Percentiles rank a stretch among this genome's conserved stretches.
Evolutionary conservation across 2,888 invertebrate species (phyloP).

Genomic region (Alviniconcha strummeri): DNA sequence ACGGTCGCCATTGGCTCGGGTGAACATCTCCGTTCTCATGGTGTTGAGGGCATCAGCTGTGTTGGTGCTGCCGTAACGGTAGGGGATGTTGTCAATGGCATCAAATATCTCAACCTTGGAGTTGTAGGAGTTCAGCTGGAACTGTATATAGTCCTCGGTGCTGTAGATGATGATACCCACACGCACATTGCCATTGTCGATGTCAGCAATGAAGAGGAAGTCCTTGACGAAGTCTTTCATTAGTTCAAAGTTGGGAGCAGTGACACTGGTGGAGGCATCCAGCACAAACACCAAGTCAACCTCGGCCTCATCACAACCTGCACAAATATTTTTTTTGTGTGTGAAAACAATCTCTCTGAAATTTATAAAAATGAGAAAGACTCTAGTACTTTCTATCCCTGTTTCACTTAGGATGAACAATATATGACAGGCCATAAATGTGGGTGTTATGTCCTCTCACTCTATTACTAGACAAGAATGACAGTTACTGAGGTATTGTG

Average conservation of each 20-base stretch:
- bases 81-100: slow-evolving; percentile 56
- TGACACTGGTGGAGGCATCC: slow-evolving; percentile 52
- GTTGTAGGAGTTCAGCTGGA: slow-evolving; percentile 51
- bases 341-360: too few species aligned
- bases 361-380: too few species aligned
- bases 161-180: slow-evolving; percentile 62
- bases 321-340: neutral
- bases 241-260: slow-evolving; percentile 45
- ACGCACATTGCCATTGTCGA: slow-evolving; percentile 57
- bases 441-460: too few species aligned
- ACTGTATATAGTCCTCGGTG: slow-evolving; percentile 50
- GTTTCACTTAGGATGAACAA: too few species aligned
- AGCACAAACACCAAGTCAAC: slow-evolving; percentile 54
- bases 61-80: slow-evolving; percentile 64
- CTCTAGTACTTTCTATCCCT: too few species aligned
- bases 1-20: slow-evolving; percentile 59
- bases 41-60: slow-evolving; percentile 64
- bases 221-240: slow-evolving; percentile 48
- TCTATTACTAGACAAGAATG: too few species aligned
- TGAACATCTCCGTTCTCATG: slow-evolving; percentile 58
- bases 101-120: slow-evolving; percentile 49
- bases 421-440: too few species aligned
- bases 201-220: slow-evolving; percentile 48
- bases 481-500: too few species aligned
- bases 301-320: slow-evolving; percentile 48